Base-by-base conservation (phyloP, 2,888 invertebrate species). In the Epistrophella euchroma region DNA sequence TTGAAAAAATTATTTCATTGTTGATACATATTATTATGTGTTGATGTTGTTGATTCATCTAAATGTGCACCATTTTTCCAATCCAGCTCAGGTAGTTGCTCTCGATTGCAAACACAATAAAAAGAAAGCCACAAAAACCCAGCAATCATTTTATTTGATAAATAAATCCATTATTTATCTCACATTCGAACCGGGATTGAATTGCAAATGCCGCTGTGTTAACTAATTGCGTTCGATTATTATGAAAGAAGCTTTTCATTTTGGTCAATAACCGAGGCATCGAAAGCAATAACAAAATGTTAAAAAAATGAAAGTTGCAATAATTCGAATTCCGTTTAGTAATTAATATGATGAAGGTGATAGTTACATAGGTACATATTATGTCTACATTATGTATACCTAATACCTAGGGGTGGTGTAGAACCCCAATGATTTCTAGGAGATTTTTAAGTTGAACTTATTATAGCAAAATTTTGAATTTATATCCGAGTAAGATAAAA, bases 221-320 rank as follows among this genome's bases (percentile, higher is more conserved):
- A 85, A 85, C 68, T 76, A 85, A 85, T 85, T 85, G 50, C 72
- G 60, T 62, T 81, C 76, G 66, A 56, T 81, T 80, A 85, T 76
- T 68, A 68, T n/a, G 72, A 76, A 80, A 85, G 73, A 68, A 28
- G 19, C 50, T 55, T 35, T 56, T 60, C 9, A 17, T 22, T 71
- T 71, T 70, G 75, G 66, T 68, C 68, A 70, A 74, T 40, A 74
- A 68, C 40, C 55, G 40, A 58, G 47, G 25, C 0, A 47, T 45
- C 2, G 10, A 15, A 43, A 52, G 52, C 15, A 28, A 52, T 22
- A 52, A 52, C 4, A 52, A 22, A 47, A 35, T 17, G 4, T 3
- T 4, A 13, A 2, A 32, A 32, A 66, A 66, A 35, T 47, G 64
- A 66, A 66, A 66, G 64, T 66, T 47, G 35, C 35, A 35, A 11